phyloP scores from a whole-genome alignment of 2,888 invertebrate species.

The Agriopis leucophaearia region DNA sequence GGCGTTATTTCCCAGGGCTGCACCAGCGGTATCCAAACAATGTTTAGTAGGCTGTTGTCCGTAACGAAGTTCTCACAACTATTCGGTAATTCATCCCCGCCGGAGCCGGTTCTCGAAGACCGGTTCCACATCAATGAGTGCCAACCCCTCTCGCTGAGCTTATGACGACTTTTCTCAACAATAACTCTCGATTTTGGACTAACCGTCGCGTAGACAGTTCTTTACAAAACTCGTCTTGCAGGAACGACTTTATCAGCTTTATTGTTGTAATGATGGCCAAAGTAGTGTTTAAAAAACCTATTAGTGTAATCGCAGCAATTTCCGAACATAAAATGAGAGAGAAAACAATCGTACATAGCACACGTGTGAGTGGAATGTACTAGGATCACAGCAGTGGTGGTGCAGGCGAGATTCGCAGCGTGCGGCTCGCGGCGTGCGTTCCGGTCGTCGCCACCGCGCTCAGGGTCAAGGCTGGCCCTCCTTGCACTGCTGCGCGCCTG shows the following conservation, averaged over 20 bases:
- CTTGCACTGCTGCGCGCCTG: conserved; percentile 76
- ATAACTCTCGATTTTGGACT: conserved; percentile 76
- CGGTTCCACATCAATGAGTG: conserved; percentile 84
- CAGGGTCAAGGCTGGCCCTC: conserved; percentile 85
- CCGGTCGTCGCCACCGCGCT: conserved; percentile 85
- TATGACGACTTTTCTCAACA: conserved; percentile 61
- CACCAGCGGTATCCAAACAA: conserved; percentile 46
- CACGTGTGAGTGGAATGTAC: conserved; percentile 78
- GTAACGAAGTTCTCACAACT: conserved; percentile 65
- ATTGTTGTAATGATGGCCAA: conserved; percentile 16
- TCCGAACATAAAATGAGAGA: conserved; percentile 64
- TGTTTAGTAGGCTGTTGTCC: conserved; percentile 51
- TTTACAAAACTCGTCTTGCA: conserved; percentile 37
- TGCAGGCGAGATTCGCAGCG: conserved; percentile 74
- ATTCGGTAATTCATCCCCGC: conserved; percentile 81
- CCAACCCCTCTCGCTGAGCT: conserved; percentile 70
- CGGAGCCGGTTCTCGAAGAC: conserved; percentile 75
- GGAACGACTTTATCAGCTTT: conserved; percentile 20
- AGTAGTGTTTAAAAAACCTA: conserved; percentile 43
- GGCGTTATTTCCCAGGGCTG: conserved; percentile 27
- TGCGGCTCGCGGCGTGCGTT: conserved; percentile 79
- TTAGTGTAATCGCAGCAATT: conserved; percentile 61
- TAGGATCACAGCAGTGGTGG: conserved; percentile 75
- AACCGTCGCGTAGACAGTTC: conserved; percentile 53
- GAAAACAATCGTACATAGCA: conserved; percentile 73